Conservation (phyloP, 2,113 vertebrate species). For the Daubentonia madagascariensis region DNA sequence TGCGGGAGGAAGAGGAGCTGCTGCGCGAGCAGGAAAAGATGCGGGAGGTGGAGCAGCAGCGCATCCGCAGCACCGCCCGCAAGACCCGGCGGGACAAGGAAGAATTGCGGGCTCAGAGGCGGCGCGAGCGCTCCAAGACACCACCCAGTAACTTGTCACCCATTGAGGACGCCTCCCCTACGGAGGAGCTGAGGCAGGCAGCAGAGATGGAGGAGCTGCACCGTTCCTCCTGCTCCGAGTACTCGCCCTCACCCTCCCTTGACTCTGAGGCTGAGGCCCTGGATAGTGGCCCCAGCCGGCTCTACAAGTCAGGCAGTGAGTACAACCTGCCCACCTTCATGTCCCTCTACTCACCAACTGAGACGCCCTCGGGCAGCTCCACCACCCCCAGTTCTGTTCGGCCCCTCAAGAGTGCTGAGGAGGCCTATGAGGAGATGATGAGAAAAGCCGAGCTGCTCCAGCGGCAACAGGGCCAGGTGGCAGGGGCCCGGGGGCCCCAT, state of each 20-base stretch:
- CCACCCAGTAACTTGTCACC: slow-evolving; percentile 98
- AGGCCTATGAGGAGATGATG: slow-evolving; percentile 99
- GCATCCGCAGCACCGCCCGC: slow-evolving; percentile 95
- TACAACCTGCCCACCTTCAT: slow-evolving; percentile 98
- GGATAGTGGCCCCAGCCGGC: slow-evolving; percentile 90
- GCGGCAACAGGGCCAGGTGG: slow-evolving; percentile 88
- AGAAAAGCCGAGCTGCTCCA: slow-evolving; percentile 96
- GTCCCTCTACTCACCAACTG: slow-evolving; percentile 97
- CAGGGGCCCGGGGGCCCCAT: slow-evolving; percentile 81
- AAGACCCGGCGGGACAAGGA: slow-evolving; percentile 98
- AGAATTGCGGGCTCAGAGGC: slow-evolving; percentile 95
- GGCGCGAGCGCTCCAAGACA: slow-evolving; percentile 97
- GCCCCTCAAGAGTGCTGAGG: slow-evolving; percentile 96
- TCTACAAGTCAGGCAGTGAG: slow-evolving; percentile 97
- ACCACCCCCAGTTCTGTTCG: slow-evolving; percentile 86
- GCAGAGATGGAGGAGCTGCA: slow-evolving; percentile 99
- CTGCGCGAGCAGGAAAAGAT: slow-evolving; percentile 98
- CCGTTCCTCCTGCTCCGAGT: slow-evolving; percentile 97
- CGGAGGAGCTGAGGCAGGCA: slow-evolving; percentile 96
- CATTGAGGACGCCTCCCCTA: slow-evolving; percentile 97
- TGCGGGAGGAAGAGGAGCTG: slow-evolving; percentile 97
- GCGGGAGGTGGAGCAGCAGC: slow-evolving; percentile 98
- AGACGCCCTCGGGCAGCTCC: slow-evolving; percentile 83
- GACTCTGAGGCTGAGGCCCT: slow-evolving; percentile 97
- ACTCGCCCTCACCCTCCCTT: slow-evolving; percentile 97